Conservation (phyloP, 2,797 vertebrate species). For the Rhabdomys pumilio region DNA sequence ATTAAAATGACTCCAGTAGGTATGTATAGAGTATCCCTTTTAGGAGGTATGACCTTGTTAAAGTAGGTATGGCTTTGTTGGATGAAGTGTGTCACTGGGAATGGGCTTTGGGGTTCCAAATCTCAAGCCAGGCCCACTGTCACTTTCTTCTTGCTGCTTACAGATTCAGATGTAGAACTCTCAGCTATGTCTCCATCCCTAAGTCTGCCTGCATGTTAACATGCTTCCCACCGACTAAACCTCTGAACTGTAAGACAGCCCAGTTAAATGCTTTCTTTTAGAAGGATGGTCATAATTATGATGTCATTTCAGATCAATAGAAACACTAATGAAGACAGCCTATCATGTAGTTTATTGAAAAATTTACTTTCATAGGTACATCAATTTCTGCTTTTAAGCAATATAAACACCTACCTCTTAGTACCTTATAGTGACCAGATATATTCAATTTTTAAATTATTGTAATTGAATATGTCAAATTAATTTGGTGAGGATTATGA, state of each 20-base stretch:
- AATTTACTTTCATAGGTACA: neutral
- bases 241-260: neutral
- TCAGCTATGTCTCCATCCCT: neutral
- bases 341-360: neutral
- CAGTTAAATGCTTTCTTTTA: neutral
- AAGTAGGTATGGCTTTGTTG: neutral
- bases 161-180: neutral
- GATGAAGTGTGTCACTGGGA: neutral
- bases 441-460: neutral
- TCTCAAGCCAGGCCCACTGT: neutral
- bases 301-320: neutral
- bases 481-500: no score
- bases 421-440: neutral
- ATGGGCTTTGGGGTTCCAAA: neutral
- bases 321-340: no score
- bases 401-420: neutral
- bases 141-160: neutral
- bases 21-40: no score
- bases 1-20: neutral
- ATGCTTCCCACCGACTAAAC: neutral
- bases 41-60: neutral
- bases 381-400: conserved; percentile 2
- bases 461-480: neutral
- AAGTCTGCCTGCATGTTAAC: neutral
- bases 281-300: neutral